Evolutionary conservation across 2,797 vertebrate genomes (phyloP).

Genomic region (Gouania willdenowi): DNA sequence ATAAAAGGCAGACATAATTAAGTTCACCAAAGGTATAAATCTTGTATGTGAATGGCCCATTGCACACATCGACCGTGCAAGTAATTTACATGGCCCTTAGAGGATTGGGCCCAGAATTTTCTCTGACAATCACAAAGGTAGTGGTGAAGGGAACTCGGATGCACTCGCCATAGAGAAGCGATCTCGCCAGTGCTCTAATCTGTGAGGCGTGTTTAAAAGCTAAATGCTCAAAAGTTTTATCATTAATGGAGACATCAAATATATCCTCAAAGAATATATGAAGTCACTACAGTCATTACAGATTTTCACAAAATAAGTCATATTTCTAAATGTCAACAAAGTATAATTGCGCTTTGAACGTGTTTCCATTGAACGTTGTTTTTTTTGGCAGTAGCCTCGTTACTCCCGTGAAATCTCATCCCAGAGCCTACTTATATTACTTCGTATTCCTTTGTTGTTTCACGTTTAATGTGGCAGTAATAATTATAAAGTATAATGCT

Average conservation of each 20-base stretch:
- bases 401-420: no score
- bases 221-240: constrained; percentile 6
- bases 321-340: no score
- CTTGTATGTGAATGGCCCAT: constrained; percentile 70
- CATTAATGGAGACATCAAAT: constrained; percentile 7
- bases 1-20: constrained; percentile 75
- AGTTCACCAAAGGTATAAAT: constrained; percentile 70
- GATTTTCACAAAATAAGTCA: no score
- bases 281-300: constrained; percentile 1
- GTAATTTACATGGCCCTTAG: constrained; percentile 69
- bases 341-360: no score
- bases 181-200: no score
- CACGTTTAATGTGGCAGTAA: no score
- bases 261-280: neutral
- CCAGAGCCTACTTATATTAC: no score
- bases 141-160: constrained; percentile 8
- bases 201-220: constrained; percentile 1
- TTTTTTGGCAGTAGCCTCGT: no score
- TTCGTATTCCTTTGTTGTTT: no score
- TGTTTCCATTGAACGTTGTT: no score
- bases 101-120: constrained; percentile 54
- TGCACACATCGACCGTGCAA: constrained; percentile 64
- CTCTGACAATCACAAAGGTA: constrained; percentile 44
- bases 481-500: no score
- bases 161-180: neutral